Evolutionary conservation across 2,797 vertebrate genomes (phyloP), one percentile per base, ranked within the genome.

Genomic region (Denticeps clupeoides): DNA sequence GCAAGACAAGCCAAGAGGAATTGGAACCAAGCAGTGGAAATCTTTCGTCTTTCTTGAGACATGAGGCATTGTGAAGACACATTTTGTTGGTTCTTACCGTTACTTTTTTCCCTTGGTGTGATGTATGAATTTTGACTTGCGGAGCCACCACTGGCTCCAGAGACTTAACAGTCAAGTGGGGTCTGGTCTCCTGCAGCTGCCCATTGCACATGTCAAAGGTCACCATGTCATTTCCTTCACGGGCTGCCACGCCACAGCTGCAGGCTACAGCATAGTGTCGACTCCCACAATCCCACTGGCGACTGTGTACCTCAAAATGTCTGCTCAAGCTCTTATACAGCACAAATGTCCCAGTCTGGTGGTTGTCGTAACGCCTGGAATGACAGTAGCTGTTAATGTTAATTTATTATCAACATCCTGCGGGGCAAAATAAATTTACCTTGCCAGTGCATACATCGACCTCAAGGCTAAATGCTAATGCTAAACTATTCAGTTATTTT

Each of bases 91-190:
- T 16, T 33, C 71, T 0, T 80, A 88, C 86, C 47, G 82, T 90
- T 60, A 89, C 73, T 74, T 89, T 91, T 58, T 78, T 84, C 15
- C 82, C 83, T 55, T 83, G 79, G 1, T 85, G 86, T 11, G 84
- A 70, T 69, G 87, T 75, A 1, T 82, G 66, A 58, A 89, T 80
- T 64, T 64, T 73, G 63, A 84, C 69, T 0, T 0, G 49, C 15
- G 48, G 63, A 1, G 66, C 62, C 0, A 6, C 32, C 1, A 45
- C 44, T 10, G 33, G 3, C 37, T 60, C 51, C 0, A 64, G 33
- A 62, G 43, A 78, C 66, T 51, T 83, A 49, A 90, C 1, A 2
- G 59, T 63, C 2, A 89, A 44, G n/a, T 55, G 77, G 0, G 84
- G 83, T 16, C 69, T 63, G 16, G 53, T 80, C 49, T 84, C 76